A percentile compares a stretch with the other conserved stretches of the same genome.
Conservation (phyloP, 1,140 invertebrate species). For the Drosophila funebris region DNA sequence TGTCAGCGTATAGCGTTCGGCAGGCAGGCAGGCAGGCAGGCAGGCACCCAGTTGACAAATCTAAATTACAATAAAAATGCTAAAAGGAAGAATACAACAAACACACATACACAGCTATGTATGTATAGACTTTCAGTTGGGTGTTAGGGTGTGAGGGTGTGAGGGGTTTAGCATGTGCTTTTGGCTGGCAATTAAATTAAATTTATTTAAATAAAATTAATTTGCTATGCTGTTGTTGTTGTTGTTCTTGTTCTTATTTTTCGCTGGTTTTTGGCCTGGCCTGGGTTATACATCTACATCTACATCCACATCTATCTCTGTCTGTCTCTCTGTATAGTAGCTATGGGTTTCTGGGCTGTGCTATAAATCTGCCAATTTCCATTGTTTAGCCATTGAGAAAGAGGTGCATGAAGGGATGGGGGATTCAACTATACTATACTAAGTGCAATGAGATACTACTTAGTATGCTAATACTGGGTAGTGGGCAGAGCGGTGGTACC, state of each 20-base stretch:
- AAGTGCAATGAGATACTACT: slow-evolving; percentile 33
- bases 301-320: slow-evolving; percentile 26
- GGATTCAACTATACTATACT: slow-evolving; percentile 23
- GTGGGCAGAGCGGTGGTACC: slow-evolving; percentile 25
- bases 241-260: slow-evolving; percentile 26
- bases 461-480: slow-evolving; percentile 11
- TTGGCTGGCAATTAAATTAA: slow-evolving; percentile 77
- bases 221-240: slow-evolving; percentile 48
- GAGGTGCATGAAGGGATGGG: background rate
- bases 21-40: slow-evolving; percentile 42
- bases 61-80: slow-evolving; percentile 66
- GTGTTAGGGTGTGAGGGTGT: slow-evolving; percentile 10
- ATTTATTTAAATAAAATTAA: slow-evolving; percentile 83
- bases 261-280: slow-evolving; percentile 56
- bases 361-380: slow-evolving; percentile 79
- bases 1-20: slow-evolving; percentile 25
- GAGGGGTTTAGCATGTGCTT: slow-evolving; percentile 45
- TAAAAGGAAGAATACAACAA: slow-evolving; percentile 36
- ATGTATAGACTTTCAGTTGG: background rate
- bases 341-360: slow-evolving; percentile 74
- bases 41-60: slow-evolving; percentile 60
- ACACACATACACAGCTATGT: slow-evolving; percentile 15
- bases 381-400: slow-evolving; percentile 60
- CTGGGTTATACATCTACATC: slow-evolving; percentile 40
- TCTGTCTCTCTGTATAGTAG: slow-evolving; percentile 30